Evolutionary conservation across 2,113 vertebrate species (phyloP).

Genomic region (Python bivittatus): DNA sequence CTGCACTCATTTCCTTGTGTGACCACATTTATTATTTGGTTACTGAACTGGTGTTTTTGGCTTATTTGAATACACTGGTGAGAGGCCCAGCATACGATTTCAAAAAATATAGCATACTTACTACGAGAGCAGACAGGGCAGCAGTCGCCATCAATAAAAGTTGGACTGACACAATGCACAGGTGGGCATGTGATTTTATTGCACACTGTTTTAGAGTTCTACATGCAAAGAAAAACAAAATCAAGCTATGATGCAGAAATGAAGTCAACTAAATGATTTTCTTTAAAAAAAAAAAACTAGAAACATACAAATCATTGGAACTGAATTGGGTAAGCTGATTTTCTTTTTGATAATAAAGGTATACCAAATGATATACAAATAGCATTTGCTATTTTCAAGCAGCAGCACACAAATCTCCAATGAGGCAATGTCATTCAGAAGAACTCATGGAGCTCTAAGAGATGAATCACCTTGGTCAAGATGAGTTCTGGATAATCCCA

Average conservation of each 20-base stretch:
- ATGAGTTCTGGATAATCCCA: background rate
- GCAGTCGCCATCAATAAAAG: conserved; percentile 90
- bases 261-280: background rate
- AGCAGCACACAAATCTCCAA: background rate
- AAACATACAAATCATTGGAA: background rate
- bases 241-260: conserved; percentile 20
- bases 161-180: conserved; percentile 85
- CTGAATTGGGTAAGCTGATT: background rate
- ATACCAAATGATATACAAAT: background rate
- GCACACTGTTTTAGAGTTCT: conserved; percentile 95
- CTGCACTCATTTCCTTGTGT: background rate
- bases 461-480: background rate
- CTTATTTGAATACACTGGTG: background rate
- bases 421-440: background rate
- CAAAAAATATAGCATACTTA: conserved; percentile 74
- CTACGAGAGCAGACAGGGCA: conserved; percentile 86
- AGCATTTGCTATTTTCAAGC: background rate
- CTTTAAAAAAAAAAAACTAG: accelerated
- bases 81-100: background rate
- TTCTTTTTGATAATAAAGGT: background rate
- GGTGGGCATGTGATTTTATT: conserved; percentile 92
- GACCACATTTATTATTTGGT: background rate
- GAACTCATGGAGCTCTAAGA: background rate
- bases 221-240: conserved; percentile 32
- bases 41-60: background rate